Conservation (phyloP, 2,113 vertebrate species). For the Prietella phreatophila region DNA sequence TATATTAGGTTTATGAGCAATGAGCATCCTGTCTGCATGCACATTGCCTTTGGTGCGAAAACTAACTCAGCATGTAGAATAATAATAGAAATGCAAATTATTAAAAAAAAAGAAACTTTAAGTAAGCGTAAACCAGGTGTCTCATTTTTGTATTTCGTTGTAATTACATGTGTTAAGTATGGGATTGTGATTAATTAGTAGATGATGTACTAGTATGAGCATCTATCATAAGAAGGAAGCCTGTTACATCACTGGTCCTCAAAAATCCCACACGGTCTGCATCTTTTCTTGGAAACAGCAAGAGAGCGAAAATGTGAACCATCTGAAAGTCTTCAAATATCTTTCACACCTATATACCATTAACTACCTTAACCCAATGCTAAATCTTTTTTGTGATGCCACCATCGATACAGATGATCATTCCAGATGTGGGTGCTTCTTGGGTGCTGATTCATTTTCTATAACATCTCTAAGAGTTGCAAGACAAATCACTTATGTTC, state of each 20-base stretch:
- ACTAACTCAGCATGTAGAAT: slow-evolving; percentile 40
- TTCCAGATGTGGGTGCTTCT: not conserved
- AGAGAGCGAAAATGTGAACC: too few relatives aligned
- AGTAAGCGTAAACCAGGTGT: not conserved
- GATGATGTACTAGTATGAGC: not conserved
- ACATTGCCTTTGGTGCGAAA: slow-evolving; percentile 40
- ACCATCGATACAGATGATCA: not conserved
- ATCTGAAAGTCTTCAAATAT: too few relatives aligned
- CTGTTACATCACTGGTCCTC: not conserved
- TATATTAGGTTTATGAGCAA: slow-evolving; percentile 64
- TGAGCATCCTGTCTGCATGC: slow-evolving; percentile 64
- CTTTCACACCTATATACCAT: too few relatives aligned
- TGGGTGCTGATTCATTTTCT: not conserved
- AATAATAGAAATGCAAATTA: slow-evolving; percentile 21
- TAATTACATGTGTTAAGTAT: not conserved
- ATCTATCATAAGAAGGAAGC: not conserved
- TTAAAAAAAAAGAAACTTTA: slow-evolving; percentile 24
- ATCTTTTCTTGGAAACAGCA: too few relatives aligned
- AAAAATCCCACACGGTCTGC: not conserved
- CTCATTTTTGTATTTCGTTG: not conserved
- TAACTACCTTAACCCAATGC: too few relatives aligned
- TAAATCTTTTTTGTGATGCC: too few relatives aligned
- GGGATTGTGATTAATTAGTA: not conserved
- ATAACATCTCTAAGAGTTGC: not conserved
- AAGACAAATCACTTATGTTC: not conserved